A percentile compares a stretch with the other conserved stretches of the same genome.
These are phyloP conservation scores for Eurypyga helias DNA, from an alignment of 2,113 vertebrate genomes.

Conservation along the genomic window DNA sequence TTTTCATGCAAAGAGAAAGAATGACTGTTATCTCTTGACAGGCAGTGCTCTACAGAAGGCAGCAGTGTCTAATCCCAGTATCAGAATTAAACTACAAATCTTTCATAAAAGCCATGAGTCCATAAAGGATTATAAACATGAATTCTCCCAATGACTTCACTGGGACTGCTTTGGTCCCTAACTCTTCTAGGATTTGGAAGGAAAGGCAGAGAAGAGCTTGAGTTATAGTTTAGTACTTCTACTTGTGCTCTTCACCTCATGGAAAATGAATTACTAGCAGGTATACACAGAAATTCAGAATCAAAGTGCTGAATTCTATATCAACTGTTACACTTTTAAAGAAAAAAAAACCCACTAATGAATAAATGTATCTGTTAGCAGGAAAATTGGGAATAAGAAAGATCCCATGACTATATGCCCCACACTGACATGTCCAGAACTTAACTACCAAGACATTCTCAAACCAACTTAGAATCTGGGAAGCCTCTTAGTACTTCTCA, in stretches of 20 bases:
- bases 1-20: not conserved
- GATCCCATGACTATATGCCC: not conserved
- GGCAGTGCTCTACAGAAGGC: not conserved
- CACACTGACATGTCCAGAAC: not conserved
- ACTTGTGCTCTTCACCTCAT: not conserved
- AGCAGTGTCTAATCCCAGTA: not conserved
- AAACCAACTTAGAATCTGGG: not conserved
- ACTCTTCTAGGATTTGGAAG: not conserved
- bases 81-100: not conserved
- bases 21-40: not conserved
- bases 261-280: not conserved
- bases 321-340: not conserved
- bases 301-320: not conserved
- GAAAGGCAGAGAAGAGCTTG: not conserved
- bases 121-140: not conserved
- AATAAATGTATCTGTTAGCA: not conserved
- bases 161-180: not conserved
- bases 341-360: not conserved
- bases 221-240: not conserved
- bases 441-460: not conserved
- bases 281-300: not conserved
- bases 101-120: not conserved
- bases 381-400: not conserved
- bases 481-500: not conserved
- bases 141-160: not conserved